Base-by-base conservation (phyloP, 2,888 invertebrate genomes). In the Pyrrhia umbra region DNA sequence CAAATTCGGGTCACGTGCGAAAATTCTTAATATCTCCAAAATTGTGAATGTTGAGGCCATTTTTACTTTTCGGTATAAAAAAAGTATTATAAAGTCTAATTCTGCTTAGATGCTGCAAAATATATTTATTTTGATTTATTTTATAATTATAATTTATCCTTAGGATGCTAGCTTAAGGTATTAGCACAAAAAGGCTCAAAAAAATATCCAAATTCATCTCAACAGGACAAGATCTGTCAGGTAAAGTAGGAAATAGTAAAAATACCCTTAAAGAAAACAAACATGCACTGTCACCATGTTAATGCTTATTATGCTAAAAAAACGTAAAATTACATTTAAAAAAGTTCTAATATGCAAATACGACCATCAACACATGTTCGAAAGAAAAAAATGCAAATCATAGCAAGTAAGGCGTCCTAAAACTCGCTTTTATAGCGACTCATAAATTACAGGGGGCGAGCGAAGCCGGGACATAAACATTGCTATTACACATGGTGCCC, bases 351-450 rank as follows among this genome's bases (percentile, higher is more conserved):
- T 72, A 85, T 84, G 80, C 77, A 80, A 84, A 84, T 83, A 67
- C 52, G 57, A 72, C 79, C 80, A 83, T 82, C 84, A 85, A 87
- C 86, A 85, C 85, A 80, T 87, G 86, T 84, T 80, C 78, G 67
- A 78, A 80, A 66, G 77, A 83, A 85, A 86, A 83, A 87, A 83
- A 88, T 88, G 88, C 85, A 86, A 88, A 88, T 88, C 84, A 84
- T 78, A 71, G 75, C 72, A 68, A 77, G 72, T 68, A 72, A 70
- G 58, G 71, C 58, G 69, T 66, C 73, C 74, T 76, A 75, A 75
- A 78, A 75, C 74, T 76, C 76, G 74, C 61, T 83, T 85, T 86
- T 88, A 86, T 83, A 77, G 79, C 67, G 51, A 68, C 59, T 73
- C 85, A 82, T 88, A 87, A 87, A 85, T 83, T 77, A 83, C 76